Conservation (phyloP, 2,113 vertebrate genomes). For the Pipra filicauda region DNA sequence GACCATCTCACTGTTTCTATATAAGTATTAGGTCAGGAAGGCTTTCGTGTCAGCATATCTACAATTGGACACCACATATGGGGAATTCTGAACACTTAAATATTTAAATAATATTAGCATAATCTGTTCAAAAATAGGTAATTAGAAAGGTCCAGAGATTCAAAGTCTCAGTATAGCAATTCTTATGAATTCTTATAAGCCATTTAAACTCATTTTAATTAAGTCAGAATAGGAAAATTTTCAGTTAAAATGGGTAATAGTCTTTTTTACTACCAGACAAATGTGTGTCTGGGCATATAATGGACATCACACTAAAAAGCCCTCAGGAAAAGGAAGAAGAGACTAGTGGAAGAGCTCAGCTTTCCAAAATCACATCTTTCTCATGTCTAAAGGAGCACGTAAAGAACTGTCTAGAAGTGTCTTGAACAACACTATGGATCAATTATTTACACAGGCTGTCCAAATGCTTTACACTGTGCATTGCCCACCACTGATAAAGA, state of each 20-base stretch:
- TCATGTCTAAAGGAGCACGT: not conserved
- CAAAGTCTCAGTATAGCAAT: not conserved
- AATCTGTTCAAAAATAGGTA: not conserved
- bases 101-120: not conserved
- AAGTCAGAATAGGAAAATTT: not conserved
- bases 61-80: accelerated
- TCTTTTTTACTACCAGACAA: not conserved
- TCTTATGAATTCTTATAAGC: not conserved
- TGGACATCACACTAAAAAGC: not conserved
- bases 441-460: not conserved
- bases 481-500: not conserved
- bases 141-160: not conserved
- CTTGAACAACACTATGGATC: not conserved
- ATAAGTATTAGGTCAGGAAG: not conserved
- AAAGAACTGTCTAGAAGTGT: not conserved
- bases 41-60: not conserved
- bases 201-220: not conserved
- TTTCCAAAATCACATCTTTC: not conserved
- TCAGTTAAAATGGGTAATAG: not conserved
- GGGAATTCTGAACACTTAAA: not conserved
- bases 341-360: not conserved
- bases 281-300: not conserved
- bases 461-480: not conserved
- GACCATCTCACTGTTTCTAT: not conserved
- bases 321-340: not conserved